Conservation (phyloP, 2,113 vertebrate genomes). For the Lynx canadensis region DNA sequence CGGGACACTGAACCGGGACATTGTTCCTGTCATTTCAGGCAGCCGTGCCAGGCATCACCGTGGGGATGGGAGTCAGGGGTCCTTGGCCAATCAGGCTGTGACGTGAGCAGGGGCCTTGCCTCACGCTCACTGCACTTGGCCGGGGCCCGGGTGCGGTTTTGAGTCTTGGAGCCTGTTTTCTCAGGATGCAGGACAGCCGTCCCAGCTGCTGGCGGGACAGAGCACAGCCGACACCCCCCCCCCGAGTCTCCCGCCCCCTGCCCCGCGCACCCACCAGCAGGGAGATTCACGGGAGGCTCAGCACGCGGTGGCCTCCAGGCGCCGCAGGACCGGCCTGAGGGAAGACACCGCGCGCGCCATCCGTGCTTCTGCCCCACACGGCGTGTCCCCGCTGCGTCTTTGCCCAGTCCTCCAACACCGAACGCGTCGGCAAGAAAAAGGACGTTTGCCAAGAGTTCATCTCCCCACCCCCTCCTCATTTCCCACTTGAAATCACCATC, state of each 20-base stretch:
- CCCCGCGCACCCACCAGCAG: not conserved
- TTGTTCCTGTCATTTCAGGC: too few species aligned
- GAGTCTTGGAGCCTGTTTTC: not conserved
- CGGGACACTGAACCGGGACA: accelerated
- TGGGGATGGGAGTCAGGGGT: not conserved
- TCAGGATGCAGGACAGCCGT: not conserved
- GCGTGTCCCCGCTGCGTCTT: too few species aligned
- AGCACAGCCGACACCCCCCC: not conserved
- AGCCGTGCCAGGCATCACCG: not conserved
- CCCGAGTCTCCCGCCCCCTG: not conserved
- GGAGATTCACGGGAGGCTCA: not conserved
- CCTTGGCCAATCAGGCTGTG: not conserved
- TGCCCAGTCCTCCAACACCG: not conserved
- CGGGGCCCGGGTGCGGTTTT: not conserved
- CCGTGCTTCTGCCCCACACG: not conserved
- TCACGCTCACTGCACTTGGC: not conserved
- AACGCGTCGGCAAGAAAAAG: not conserved
- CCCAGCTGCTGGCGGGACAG: not conserved
- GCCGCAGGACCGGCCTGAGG: not conserved
- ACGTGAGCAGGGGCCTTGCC: not conserved
- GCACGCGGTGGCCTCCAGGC: not conserved
- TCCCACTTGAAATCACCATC: not conserved
- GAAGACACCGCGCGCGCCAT: accelerated
- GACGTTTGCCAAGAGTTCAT: not conserved
- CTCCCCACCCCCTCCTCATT: not conserved